phyloP scores from a whole-genome alignment of 2,888 invertebrate species.

The Cotesia congregata region DNA sequence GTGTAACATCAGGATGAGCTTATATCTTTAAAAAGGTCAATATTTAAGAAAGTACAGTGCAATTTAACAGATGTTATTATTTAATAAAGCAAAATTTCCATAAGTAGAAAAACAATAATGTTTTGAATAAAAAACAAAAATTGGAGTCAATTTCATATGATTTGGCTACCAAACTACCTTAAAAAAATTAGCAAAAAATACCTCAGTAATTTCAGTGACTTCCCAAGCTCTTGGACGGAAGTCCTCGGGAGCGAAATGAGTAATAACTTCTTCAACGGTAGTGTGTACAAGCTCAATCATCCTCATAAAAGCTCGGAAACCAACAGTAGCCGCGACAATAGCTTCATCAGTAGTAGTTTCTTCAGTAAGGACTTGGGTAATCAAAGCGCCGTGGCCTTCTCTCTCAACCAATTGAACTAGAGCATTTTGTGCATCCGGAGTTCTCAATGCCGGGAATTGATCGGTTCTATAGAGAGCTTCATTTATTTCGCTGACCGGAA shows the following conservation, averaged over 20 bases:
- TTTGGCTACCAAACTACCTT: background rate
- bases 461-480: slow-evolving; percentile 82
- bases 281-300: slow-evolving; percentile 87
- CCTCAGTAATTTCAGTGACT: slow-evolving; percentile 78
- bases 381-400: slow-evolving; percentile 84
- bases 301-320: slow-evolving; percentile 87
- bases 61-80: too few species aligned
- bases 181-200: slow-evolving; percentile 57
- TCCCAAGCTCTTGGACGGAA: slow-evolving; percentile 88
- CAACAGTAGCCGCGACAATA: slow-evolving; percentile 83
- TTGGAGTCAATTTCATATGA: too few species aligned
- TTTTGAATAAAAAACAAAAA: too few species aligned
- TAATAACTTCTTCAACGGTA: slow-evolving; percentile 87
- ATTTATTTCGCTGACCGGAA: slow-evolving; percentile 82
- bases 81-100: too few species aligned
- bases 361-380: slow-evolving; percentile 85
- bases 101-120: too few species aligned
- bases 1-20: too few species aligned
- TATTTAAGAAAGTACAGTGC: too few species aligned
- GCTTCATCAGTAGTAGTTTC: slow-evolving; percentile 85
- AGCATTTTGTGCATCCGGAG: slow-evolving; percentile 88
- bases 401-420: slow-evolving; percentile 87
- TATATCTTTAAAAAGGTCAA: too few species aligned
- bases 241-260: slow-evolving; percentile 86
- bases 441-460: slow-evolving; percentile 83